Percentiles rank a stretch among this genome's conserved stretches.
phyloP scores from a whole-genome alignment of 2,888 invertebrate species.

The Agriotes lineatus region DNA sequence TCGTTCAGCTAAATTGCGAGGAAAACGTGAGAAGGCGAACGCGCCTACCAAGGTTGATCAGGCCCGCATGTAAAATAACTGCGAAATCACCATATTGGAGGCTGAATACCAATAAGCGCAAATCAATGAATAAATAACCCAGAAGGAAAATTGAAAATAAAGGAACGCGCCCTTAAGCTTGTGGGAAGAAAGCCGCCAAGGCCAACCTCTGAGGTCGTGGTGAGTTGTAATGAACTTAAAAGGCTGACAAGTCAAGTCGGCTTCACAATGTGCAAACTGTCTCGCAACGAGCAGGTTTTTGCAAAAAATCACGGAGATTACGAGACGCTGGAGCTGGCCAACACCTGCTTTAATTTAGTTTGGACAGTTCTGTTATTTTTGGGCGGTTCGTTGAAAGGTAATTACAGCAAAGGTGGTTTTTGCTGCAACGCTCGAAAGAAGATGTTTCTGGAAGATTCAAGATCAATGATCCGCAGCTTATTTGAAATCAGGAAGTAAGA shows the following conservation, averaged over 20 bases:
- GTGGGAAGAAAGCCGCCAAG: not conserved
- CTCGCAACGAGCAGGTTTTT: no score
- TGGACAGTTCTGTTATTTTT: no score
- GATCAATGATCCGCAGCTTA: no score
- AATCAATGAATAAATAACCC: conserved; percentile 8
- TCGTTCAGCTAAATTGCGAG: conserved; percentile 2
- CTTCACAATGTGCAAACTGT: not conserved
- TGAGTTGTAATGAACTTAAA: conserved; percentile 16
- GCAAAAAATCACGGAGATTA: no score
- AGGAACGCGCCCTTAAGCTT: not conserved
- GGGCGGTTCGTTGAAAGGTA: no score
- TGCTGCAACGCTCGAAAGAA: no score
- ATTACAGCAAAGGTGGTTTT: no score
- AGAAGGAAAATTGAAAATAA: not conserved
- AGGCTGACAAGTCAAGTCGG: not conserved
- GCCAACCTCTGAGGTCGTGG: not conserved
- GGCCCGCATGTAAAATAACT: conserved; percentile 8
- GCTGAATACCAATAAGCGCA: conserved; percentile 6
- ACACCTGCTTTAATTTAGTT: no score
- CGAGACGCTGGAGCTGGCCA: no score
- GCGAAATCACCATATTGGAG: conserved; percentile 6
- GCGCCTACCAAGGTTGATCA: not conserved
- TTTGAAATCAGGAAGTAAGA: no score
- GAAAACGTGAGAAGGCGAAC: conserved; percentile 12
- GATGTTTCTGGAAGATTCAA: no score